Evolutionary conservation across 2,113 vertebrate species (phyloP), one percentile per base, ranked within the genome.

Genomic region (Paradisaea rubra): DNA sequence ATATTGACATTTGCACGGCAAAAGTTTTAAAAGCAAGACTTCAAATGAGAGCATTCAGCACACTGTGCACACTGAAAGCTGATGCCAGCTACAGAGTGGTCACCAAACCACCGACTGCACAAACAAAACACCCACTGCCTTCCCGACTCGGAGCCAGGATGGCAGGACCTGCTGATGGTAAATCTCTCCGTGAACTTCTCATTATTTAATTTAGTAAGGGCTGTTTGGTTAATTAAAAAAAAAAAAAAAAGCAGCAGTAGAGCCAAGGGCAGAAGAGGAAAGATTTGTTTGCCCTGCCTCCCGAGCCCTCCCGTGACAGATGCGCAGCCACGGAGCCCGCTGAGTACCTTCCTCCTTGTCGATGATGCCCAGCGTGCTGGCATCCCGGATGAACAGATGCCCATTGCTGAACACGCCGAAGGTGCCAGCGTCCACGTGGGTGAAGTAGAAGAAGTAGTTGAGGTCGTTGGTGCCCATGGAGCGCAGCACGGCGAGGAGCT

Each of bases 371-470:
- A 98, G 96, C 3, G 88, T 95, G 89, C 98, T 98, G 96, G 98
- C 98, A 96, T 99, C 98, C 54, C 97, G 97, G 94, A 98, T 98
- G 96, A 98, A 97, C 95, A 98, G 97, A 91, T 98, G 97, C 68
- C 98, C 98, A 0, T 98, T 98, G 94, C 97, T 97, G 81, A 98
- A 97, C 81, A 98, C 97, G 33, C 98, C 98, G n/a, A 99, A 99
- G 92, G 97, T 98, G 96, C 93, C 94, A 70, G 97, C 94, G 3
- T 98, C 96, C 54, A 98, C 86, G 6, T 53, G 96, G 83, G 98
- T 98, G 96, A 98, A 99, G 92, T 98, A 98, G 94, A 99, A 98
- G 91, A 98, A 98, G 82, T 98, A 99, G 92, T 97, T 97, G 90
- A 98, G 97, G 90, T 98, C 98, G 53, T 99, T 99, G 96, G 60